Base-by-base conservation (phyloP, 2,113 vertebrate genomes). In the Ursus arctos region DNA sequence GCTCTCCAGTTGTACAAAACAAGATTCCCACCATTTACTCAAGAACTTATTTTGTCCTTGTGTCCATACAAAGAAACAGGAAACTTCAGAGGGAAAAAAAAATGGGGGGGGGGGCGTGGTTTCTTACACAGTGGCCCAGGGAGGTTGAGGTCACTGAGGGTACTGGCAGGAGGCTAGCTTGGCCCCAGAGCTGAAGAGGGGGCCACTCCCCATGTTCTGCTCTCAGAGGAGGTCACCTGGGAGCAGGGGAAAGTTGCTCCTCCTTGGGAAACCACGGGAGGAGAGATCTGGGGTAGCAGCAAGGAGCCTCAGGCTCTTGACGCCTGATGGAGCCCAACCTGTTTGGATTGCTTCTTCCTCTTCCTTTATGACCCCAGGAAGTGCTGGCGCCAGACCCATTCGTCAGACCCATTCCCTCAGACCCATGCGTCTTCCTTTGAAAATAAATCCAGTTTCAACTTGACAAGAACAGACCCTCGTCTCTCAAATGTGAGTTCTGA, bases 21-120 rank as follows among this genome's bases (percentile, higher is more conserved):
- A 72, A 98, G 98, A 98, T 98, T 98, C 98, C 49, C 91, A 97
- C 95, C 98, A 96, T 98, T 99, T 98, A 97, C 96, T 69, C 92
- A 71, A 98, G 98, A 98, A 97, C 98, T 98, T 96, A 95, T 97
- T 98, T 98, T 0, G 92, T 94, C 59, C 65, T 98, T 99, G 98
- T 98, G 98, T 96, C 95, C 91, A 96, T 92, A 99, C 98, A 98
- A 99, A 99, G 98, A 98, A 98, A 98, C 99, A 99, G 99, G 99
- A 99, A 99, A 98, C 98, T 98, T 99, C 98, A 98, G 98, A 98
- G 98, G 98, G 6, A 15, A 4, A 16, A 98, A 98, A 97, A 95
- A 89, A 15, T 8, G 26, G 13, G 24, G 24, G n/a, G 13, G 13
- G 26, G 98, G 98, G 96, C 96, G 31, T 69, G 69, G 87, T 98